A percentile compares a stretch with the other conserved stretches of the same genome.
phyloP scores from a whole-genome alignment of 1,140 invertebrate genomes.

The Lamellibrachia luymesi region DNA sequence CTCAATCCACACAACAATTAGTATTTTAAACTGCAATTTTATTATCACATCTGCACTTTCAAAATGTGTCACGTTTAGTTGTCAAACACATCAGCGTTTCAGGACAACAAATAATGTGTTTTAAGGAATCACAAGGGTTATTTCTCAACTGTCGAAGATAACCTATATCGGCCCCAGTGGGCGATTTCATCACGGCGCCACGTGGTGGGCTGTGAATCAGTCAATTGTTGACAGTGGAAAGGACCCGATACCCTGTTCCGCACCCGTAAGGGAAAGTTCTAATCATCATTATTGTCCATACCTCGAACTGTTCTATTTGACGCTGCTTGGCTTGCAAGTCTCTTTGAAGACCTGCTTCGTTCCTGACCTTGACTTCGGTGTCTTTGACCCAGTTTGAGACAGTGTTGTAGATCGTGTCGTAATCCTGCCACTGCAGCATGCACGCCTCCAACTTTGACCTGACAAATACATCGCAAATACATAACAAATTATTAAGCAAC shows the following conservation, averaged over 20 bases:
- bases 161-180: no score
- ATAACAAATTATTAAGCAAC: background rate
- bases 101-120: no score
- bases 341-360: slow-evolving; percentile 65
- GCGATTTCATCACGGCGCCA: no score
- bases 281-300: slow-evolving; percentile 28
- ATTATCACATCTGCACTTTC: no score
- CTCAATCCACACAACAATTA: background rate
- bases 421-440: slow-evolving; percentile 76
- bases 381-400: slow-evolving; percentile 83
- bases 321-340: slow-evolving; percentile 69
- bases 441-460: slow-evolving; percentile 67
- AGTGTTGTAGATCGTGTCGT: slow-evolving; percentile 74
- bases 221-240: no score
- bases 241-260: no score
- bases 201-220: no score
- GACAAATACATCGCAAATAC: slow-evolving; percentile 9
- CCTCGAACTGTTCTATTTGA: slow-evolving; percentile 65
- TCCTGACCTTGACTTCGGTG: slow-evolving; percentile 75
- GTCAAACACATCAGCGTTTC: no score
- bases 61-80: no score
- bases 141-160: no score
- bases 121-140: no score
- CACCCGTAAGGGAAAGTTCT: background rate
- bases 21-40: background rate